Evolutionary conservation across 1,140 invertebrate genomes (phyloP).

Genomic region (Platyscapa corneri): DNA sequence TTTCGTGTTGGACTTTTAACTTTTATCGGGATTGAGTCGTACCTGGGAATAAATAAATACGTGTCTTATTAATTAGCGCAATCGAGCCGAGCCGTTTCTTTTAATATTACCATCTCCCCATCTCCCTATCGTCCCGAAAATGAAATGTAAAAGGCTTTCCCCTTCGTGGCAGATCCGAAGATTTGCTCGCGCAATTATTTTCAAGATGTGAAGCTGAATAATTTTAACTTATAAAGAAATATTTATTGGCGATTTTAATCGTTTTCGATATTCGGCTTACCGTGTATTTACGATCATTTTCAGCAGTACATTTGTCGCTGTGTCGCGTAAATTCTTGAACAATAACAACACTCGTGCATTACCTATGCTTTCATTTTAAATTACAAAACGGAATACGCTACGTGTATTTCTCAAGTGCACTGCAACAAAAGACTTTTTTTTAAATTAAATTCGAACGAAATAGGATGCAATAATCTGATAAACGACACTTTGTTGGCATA

Average conservation of each 20-base stretch:
- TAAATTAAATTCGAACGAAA: not conserved
- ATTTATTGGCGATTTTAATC: not conserved
- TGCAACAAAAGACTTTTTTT: not conserved
- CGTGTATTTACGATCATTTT: too few relatives aligned
- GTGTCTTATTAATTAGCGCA: not conserved
- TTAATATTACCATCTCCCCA: not conserved
- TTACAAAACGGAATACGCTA: too few relatives aligned
- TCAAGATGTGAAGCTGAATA: not conserved
- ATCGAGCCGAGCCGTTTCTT: not conserved
- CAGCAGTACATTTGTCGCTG: too few relatives aligned
- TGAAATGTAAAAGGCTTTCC: not conserved
- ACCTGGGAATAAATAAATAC: not conserved
- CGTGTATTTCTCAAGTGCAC: too few relatives aligned
- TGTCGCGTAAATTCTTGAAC: too few relatives aligned
- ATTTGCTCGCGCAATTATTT: not conserved
- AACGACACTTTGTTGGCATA: not conserved
- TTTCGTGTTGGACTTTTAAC: not conserved
- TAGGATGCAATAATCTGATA: not conserved
- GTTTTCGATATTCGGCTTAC: too few relatives aligned
- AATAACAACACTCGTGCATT: too few relatives aligned
- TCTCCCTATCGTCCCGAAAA: not conserved
- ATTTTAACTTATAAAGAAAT: not conserved
- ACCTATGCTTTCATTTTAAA: too few relatives aligned
- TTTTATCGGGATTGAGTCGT: not conserved
- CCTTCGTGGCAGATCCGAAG: not conserved